Base-by-base conservation (phyloP, 1,140 invertebrate species). In the Dendrolimus punctatus region DNA sequence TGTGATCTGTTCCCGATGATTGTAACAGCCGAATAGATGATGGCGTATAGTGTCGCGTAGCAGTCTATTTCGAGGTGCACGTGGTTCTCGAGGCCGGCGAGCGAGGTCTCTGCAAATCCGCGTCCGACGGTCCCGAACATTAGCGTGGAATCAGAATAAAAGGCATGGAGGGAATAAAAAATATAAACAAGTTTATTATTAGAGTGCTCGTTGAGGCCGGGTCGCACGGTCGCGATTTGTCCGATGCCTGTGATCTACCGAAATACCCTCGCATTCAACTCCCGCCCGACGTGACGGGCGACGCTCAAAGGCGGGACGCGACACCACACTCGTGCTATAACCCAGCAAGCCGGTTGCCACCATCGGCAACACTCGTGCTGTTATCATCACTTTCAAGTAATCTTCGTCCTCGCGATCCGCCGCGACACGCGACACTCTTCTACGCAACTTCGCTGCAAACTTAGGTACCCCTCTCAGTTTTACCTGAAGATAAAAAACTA, bases 171-270 rank as follows among this genome's bases (percentile, higher is more conserved):
- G 60, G 67, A 80, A 75, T 77, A 81, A 84, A 84, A 83, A 85
- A 85, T 82, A 84, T 85, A 85, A 85, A 85, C 82, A 85, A 81
- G 80, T 80, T 84, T 85, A 85, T 84, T 77, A 82, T 82, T 85
- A 84, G 82, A 83, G 71, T 66, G 78, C 80, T 82, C 74, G 73
- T 77, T 73, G 73, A 73, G 69, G 65, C 82, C 76, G 79, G 80
- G 82, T 81, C 80, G 82, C 74, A 83, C 73, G 80, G 82, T 79
- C 79, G 77, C 74, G 82, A 85, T 84, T 82, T 84, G 80, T 85
- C 74, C 71, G 77, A 81, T 82, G 82, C 73, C 69, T 78, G 75
- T 80, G 80, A 84, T 85, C 76, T 80, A 85, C 82, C 68, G 74
- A 85, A 85, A 85, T 85, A 85, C 71, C 72, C 82, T 77, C 69